Evolutionary conservation across 2,113 vertebrate species (phyloP).

Genomic region (Ictalurus furcatus): DNA sequence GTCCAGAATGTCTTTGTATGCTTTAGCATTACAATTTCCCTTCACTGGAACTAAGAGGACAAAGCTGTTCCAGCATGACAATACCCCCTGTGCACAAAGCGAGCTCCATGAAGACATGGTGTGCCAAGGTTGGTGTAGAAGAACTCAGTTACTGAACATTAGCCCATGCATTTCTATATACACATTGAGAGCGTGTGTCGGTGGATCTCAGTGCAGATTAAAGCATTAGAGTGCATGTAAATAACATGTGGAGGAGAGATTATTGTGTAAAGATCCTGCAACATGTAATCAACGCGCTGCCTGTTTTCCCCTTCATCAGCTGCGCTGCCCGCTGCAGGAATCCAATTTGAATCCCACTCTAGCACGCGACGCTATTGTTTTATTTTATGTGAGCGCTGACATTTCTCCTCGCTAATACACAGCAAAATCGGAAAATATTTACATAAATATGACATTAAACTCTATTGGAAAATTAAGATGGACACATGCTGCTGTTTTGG

Average conservation of each 20-base stretch:
- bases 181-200: constrained; percentile 61
- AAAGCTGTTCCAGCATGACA: no score
- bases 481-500: constrained; percentile 66
- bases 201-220: constrained; percentile 72
- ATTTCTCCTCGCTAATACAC: constrained; percentile 80
- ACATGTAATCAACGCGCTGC: constrained; percentile 79
- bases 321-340: constrained; percentile 73
- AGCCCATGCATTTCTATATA: constrained; percentile 63
- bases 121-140: no score
- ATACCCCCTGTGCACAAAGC: no score
- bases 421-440: constrained; percentile 79
- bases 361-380: constrained; percentile 80
- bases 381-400: constrained; percentile 85
- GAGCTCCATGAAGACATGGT: no score
- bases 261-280: constrained; percentile 80
- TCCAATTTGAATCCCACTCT: constrained; percentile 83
- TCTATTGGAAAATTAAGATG: constrained; percentile 79
- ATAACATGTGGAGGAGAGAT: constrained; percentile 76
- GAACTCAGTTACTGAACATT: constrained; percentile 64
- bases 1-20: no score
- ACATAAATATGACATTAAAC: constrained; percentile 84
- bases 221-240: constrained; percentile 71
- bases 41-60: no score
- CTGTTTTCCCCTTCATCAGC: constrained; percentile 79
- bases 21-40: no score